Conservation (phyloP, 2,113 vertebrate genomes). For the Phoxinus phoxinus region DNA sequence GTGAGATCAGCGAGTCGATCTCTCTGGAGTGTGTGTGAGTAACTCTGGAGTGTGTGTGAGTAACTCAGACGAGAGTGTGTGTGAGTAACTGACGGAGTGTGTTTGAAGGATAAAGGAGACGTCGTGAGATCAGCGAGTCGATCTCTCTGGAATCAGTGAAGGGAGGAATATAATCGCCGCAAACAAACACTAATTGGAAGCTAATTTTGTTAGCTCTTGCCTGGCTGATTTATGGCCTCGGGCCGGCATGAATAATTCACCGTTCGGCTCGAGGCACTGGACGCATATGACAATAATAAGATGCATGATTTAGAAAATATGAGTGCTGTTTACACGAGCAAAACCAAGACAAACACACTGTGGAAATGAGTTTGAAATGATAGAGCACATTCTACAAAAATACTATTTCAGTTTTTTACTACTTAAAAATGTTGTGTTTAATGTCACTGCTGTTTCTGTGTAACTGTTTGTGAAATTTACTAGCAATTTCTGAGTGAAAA, state of each 20-base stretch:
- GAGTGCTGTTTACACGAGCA: not conserved
- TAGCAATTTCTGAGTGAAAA: no score
- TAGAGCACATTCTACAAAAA: not conserved
- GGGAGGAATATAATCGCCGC: conserved; percentile 70
- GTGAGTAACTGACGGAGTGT: no score
- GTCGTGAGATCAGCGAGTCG: conserved; percentile 22
- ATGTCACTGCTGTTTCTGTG: not conserved
- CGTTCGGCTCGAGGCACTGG: conserved; percentile 74
- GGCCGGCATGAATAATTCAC: conserved; percentile 90
- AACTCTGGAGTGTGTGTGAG: no score
- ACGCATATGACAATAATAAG: conserved; percentile 81
- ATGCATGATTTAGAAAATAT: conserved; percentile 69
- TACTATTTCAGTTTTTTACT: not conserved
- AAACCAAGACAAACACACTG: not conserved
- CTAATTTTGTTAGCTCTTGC: conserved; percentile 88
- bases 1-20: no score
- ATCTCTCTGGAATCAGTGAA: conserved; percentile 22
- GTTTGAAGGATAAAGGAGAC: conserved; percentile 36
- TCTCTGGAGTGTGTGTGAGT: no score
- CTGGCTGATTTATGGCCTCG: conserved; percentile 89
- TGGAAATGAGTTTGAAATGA: not conserved
- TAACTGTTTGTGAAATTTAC: not conserved
- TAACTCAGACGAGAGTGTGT: no score
- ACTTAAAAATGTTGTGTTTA: not conserved
- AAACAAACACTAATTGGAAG: conserved; percentile 88